A percentile compares a stretch with the other conserved stretches of the same genome.
These are phyloP conservation scores for Lasioglossum malachurum DNA, from an alignment of 2,888 invertebrate species.

Conservation along the genomic window DNA sequence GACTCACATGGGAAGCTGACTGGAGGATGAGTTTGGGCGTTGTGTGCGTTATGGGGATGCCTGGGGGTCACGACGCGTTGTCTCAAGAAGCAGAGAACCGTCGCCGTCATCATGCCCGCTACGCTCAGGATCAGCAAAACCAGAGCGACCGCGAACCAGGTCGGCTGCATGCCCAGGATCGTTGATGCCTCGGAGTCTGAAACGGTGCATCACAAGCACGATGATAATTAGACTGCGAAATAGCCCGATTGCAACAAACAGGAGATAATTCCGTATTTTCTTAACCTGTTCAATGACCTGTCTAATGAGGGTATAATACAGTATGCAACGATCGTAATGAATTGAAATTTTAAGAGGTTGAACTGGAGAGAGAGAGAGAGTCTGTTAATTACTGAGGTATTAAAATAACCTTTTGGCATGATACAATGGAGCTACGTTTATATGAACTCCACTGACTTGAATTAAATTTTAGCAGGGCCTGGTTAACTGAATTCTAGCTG, in stretches of 20 bases:
- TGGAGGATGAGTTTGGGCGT: constrained; percentile 82
- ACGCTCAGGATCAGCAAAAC: constrained; percentile 90
- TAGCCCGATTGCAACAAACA: no score
- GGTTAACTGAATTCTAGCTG: no score
- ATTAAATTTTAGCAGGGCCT: no score
- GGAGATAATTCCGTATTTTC: neutral
- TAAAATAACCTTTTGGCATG: no score
- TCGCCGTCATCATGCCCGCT: constrained; percentile 89
- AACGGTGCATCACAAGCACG: constrained; percentile 52
- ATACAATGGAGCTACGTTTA: no score
- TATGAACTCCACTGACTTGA: no score
- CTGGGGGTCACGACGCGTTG: constrained; percentile 86
- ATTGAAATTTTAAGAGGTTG: no score
- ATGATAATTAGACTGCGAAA: neutral
- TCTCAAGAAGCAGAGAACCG: constrained; percentile 92
- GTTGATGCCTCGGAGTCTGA: constrained; percentile 88
- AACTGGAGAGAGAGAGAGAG: no score
- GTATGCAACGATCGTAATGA: no score
- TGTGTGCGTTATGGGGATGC: constrained; percentile 82
- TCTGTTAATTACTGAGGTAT: no score
- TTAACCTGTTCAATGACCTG: neutral
- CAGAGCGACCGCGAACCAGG: constrained; percentile 91
- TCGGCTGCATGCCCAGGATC: constrained; percentile 90
- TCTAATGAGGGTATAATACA: no score
- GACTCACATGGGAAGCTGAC: constrained; percentile 84